Evolutionary conservation across 2,888 invertebrate species (phyloP).

Genomic region (Philonicus albiceps): DNA sequence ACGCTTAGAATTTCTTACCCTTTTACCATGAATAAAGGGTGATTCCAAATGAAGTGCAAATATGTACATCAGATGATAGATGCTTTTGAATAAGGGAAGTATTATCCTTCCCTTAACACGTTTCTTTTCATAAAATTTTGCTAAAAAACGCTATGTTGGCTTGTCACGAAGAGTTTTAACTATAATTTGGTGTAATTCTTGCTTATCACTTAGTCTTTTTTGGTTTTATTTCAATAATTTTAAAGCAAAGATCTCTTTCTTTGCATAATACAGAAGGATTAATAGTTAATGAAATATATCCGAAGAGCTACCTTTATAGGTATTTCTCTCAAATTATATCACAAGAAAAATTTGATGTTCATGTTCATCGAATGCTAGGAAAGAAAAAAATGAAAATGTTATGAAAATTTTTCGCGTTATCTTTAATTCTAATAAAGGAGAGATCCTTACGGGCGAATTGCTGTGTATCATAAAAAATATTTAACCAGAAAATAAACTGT

Average conservation of each 20-base stretch:
- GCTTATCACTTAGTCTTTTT: background rate
- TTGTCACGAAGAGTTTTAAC: background rate
- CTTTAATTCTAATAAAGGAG: background rate
- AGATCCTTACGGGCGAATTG: background rate
- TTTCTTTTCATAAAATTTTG: background rate
- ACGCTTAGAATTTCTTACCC: background rate
- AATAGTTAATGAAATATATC: background rate
- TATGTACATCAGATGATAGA: background rate
- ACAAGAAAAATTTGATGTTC: too few relatives aligned
- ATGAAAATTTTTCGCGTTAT: background rate
- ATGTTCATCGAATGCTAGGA: background rate
- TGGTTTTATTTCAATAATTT: background rate
- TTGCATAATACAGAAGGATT: too few relatives aligned
- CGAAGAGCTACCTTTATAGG: too few relatives aligned
- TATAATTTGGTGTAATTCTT: background rate
- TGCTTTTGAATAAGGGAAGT: background rate
- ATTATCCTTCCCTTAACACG: background rate
- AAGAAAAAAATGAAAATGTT: background rate
- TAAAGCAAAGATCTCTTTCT: background rate
- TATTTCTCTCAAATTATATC: too few relatives aligned
- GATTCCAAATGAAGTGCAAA: background rate
- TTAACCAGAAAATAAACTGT: background rate
- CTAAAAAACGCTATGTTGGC: background rate
- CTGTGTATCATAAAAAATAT: background rate
- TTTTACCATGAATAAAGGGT: background rate